Conservation (phyloP, 2,113 vertebrate genomes). For the Muntiacus muntjak region DNA sequence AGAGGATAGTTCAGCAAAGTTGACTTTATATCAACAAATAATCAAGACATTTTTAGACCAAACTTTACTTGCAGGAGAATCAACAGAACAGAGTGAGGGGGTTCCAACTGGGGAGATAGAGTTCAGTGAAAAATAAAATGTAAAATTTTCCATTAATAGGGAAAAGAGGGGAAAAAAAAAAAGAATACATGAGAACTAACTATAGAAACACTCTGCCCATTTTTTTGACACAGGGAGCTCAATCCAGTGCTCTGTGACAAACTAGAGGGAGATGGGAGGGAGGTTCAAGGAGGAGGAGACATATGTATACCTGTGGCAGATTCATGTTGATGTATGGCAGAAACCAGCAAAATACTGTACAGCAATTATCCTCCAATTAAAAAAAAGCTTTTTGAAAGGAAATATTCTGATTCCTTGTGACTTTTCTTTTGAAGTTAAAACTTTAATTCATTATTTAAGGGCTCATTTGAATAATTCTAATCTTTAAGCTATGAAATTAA, state of each 20-base stretch:
- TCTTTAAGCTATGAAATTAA: neutral
- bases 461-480: neutral
- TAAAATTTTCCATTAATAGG: neutral
- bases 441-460: neutral
- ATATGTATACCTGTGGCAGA: neutral
- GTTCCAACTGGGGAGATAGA: neutral
- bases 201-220: neutral
- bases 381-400: neutral
- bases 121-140: neutral
- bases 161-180: neutral
- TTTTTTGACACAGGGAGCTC: neutral
- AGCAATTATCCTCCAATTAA: neutral
- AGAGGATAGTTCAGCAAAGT: neutral
- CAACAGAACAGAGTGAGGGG: neutral
- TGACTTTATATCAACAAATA: neutral
- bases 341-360: neutral
- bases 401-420: neutral
- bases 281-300: neutral
- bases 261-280: neutral
- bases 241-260: neutral
- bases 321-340: neutral
- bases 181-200: neutral
- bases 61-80: neutral
- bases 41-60: neutral
- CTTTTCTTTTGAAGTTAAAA: neutral